Evolutionary conservation across 1,140 invertebrate species (phyloP), one percentile per base, ranked within the genome.

Genomic region (Rhagoletis pomonella): DNA sequence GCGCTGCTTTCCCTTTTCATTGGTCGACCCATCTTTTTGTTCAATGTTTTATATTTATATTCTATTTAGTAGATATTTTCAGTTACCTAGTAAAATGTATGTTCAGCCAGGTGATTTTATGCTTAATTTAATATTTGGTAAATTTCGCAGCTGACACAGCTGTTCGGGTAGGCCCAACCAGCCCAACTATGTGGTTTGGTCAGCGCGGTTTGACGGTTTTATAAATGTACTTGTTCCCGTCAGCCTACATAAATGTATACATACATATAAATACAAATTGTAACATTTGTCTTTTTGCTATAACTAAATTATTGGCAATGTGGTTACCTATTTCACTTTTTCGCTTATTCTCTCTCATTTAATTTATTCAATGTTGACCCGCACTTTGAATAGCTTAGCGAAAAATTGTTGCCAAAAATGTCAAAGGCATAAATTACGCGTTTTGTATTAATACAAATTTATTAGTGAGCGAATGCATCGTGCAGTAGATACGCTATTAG

Each of bases 81-180:
- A 44, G 59, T 42, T 64, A 47, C 12, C 12, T 84, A 29, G 50
- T 86, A 73, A 69, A 86, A 86, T 86, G 65, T 88, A 64, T 44
- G 87, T 86, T 86, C 55, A 19, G 73, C 84, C 87, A 88, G 84
- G 84, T 88, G 62, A 88, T 88, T 88, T 88, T 86, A 58, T 84
- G 67, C 67, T 88, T 88, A 88, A 88, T 88, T 86, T 88, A 86
- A 73, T 86, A 29, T 86, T 86, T 77, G 44, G 69, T 77, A 47
- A 64, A 84, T 73, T 87, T 58, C 64, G 29, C 85, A 60, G 85
- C 47, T 64, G 85, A 29, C 64, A 50, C 85, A 60, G 85, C 47
- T 86, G 85, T 86, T 44, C 64, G 85, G 17, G 85, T 64, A 60
- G 42, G 42, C 55, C 29, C 29, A 29, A 29, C 29, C 29, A 29